Conservation (phyloP, 2,113 vertebrate genomes). For the Cephalopterus ornatus region DNA sequence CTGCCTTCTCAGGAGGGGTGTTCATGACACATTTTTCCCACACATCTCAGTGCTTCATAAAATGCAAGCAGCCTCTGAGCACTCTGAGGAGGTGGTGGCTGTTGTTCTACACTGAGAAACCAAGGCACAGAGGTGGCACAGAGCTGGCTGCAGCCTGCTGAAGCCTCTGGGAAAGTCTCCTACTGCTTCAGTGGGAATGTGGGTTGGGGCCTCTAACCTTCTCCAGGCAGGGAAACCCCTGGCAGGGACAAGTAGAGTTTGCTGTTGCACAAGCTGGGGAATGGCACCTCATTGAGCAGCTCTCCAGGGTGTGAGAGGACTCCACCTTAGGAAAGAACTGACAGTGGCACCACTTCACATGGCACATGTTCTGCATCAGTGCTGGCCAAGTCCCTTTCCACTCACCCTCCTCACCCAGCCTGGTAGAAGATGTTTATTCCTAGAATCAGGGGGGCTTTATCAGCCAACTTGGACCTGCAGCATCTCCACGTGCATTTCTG, state of each 20-base stretch:
- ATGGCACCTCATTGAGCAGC: neutral
- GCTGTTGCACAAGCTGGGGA: neutral
- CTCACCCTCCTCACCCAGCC: neutral
- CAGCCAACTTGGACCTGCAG: neutral
- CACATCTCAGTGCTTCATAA: neutral
- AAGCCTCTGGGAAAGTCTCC: neutral
- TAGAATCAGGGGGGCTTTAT: neutral
- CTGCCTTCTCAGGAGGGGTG: neutral
- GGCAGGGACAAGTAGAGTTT: neutral
- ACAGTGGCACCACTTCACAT: neutral
- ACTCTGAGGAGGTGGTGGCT: neutral
- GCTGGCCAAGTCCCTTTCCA: neutral
- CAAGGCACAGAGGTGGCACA: neutral
- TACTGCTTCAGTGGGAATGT: neutral
- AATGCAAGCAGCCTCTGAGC: neutral
- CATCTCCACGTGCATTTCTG: neutral
- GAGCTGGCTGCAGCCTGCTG: neutral
- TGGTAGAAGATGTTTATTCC: neutral
- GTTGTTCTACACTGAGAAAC: neutral
- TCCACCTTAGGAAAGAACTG: neutral
- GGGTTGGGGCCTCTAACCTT: neutral
- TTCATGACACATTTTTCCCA: neutral
- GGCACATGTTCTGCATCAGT: fast-evolving
- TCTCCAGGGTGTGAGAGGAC: neutral
- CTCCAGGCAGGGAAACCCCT: neutral